A percentile compares a stretch with the other conserved stretches of the same genome.
These are phyloP conservation scores for Bothrops jararaca DNA, from an alignment of 2,113 vertebrate species.

Conservation along the genomic window DNA sequence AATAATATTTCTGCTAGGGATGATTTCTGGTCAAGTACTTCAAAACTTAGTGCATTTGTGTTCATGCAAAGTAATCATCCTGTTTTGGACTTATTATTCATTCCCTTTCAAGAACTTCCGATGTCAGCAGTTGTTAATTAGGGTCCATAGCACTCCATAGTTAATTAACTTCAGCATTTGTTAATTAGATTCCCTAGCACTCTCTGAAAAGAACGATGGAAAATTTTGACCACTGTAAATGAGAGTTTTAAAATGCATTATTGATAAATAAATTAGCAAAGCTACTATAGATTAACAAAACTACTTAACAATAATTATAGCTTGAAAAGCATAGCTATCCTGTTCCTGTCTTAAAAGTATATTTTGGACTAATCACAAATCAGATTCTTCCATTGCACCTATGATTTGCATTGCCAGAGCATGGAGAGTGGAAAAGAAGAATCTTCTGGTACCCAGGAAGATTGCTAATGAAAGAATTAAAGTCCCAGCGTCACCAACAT, in stretches of 20 bases:
- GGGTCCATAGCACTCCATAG: neutral
- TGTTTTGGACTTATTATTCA: neutral
- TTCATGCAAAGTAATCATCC: neutral
- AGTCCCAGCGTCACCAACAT: neutral
- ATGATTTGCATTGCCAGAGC: neutral
- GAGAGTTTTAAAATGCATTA: neutral
- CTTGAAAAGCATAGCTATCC: neutral
- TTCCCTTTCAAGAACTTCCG: neutral
- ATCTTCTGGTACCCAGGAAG: neutral
- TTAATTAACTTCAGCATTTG: neutral
- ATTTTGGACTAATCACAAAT: neutral
- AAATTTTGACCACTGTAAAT: neutral
- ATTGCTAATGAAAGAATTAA: neutral
- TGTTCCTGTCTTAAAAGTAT: neutral
- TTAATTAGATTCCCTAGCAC: neutral
- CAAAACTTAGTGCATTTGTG: neutral
- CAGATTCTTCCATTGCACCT: neutral
- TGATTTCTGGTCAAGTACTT: neutral
- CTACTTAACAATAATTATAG: neutral
- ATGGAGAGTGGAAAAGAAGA: neutral
- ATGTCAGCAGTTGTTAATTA: constrained; percentile 8
- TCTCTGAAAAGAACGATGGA: neutral
- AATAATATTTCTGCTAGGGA: constrained; percentile 13
- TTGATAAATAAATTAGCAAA: constrained; percentile 5
- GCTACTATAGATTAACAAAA: neutral